Evolutionary conservation across 2,888 invertebrate species (phyloP), one percentile per base, ranked within the genome.

Genomic region (Drosophila lacicola): DNA sequence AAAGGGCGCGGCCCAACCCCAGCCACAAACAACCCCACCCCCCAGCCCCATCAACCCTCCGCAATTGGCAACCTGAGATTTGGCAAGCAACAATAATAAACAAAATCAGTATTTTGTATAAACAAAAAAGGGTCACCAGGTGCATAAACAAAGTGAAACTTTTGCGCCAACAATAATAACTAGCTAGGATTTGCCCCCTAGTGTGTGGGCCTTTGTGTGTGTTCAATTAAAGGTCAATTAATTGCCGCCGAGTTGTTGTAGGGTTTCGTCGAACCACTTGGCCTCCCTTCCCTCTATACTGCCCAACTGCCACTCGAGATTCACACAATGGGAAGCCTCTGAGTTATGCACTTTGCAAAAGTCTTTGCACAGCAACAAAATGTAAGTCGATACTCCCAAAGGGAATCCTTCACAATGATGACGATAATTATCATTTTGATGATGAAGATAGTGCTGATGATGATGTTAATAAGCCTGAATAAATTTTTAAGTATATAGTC

Each of bases 41-140:
- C 4, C 19, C 14, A 17, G 14, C 39, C 33, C 34, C 5, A n/a
- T 42, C 47, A 47, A 14, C 37, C 39, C 41, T 29, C 29, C 13
- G 21, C 37, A 47, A 64, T 62, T 54, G 66, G 39, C 63, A 37
- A 67, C 11, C 41, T 44, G 63, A 42, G 67, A 71, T 51, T 56
- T 60, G 37, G 13, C 41, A 37, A 34, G 29, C 58, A 60, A 17
- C 54, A 78, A 81, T 62, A 79, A 82, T 79, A 79, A 83, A 83
- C 78, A 82, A 81, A 85, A 85, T 85, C 83, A 85, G 85, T 29
- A 82, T 81, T 76, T 78, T 75, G 68, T 67, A 77, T 79, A 68
- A 86, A 75, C 81, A 65, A 69, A 68, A 76, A 75, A 61, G 74
- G 79, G 66, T 83, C 74, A 80, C 55, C 83, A 79, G 85, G 85